phyloP scores from a whole-genome alignment of 2,797 vertebrate species.

The Cuculus canorus region DNA sequence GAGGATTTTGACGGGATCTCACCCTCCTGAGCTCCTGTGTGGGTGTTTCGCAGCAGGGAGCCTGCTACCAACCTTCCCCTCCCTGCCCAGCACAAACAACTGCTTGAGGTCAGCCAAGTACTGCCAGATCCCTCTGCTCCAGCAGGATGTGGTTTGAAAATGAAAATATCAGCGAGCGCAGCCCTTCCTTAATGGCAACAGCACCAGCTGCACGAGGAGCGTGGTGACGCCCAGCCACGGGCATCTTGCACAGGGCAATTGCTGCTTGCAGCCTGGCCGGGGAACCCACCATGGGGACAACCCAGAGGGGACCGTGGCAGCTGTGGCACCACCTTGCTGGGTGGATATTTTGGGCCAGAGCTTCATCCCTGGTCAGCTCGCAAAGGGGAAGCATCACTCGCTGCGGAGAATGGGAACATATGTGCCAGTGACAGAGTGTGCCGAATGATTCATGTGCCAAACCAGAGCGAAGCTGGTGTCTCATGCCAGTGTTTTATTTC shows the following conservation, averaged over 20 bases:
- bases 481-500: background rate
- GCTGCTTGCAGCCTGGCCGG: background rate
- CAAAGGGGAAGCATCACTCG: background rate
- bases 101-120: background rate
- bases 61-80: background rate
- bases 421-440: slow-evolving; percentile 5
- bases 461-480: background rate
- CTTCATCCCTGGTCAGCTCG: background rate
- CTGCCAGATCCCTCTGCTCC: slow-evolving; percentile 6
- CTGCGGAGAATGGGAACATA: background rate
- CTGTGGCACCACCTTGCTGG: background rate
- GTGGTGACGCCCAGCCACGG: background rate
- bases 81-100: background rate
- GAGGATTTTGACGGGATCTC: background rate
- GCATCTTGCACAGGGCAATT: rapidly evolving
- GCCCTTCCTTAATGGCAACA: slow-evolving; percentile 13
- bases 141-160: slow-evolving; percentile 64
- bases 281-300: background rate
- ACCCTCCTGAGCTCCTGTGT: rapidly evolving
- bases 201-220: rapidly evolving
- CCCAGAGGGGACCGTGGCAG: rapidly evolving
- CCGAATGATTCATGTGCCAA: slow-evolving; percentile 25
- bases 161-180: background rate
- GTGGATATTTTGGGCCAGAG: background rate
- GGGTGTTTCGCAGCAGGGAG: background rate